Percentiles rank a stretch among this genome's conserved stretches.
These are phyloP conservation scores for Oscheius onirici DNA, from an alignment of 2,888 invertebrate species.

Conservation along the genomic window DNA sequence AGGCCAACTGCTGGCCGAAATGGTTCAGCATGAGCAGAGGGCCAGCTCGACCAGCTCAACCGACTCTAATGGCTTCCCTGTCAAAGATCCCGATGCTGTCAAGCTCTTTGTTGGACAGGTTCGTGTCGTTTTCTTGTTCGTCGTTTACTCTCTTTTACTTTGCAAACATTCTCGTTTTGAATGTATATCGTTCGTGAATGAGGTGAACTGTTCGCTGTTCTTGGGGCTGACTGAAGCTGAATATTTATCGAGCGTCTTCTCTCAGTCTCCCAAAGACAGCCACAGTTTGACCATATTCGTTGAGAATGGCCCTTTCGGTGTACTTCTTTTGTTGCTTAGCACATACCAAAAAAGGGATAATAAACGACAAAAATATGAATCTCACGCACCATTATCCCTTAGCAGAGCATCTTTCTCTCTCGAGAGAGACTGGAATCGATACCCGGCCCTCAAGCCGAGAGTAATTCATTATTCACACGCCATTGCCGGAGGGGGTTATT, in stretches of 20 bases:
- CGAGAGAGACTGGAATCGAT: constrained; percentile 1
- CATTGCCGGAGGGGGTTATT: too few relatives aligned
- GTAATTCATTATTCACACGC: constrained; percentile 19
- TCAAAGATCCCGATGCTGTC: constrained; percentile 77
- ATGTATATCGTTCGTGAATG: not conserved
- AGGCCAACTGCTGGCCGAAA: not conserved
- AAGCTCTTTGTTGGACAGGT: constrained; percentile 85
- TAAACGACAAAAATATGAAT: too few relatives aligned
- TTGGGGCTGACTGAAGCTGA: not conserved
- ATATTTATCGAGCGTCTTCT: not conserved
- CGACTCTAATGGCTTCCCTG: constrained; percentile 71
- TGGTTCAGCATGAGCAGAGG: constrained; percentile 29
- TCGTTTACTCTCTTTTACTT: not conserved
- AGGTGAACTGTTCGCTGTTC: not conserved
- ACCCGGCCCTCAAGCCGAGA: constrained; percentile 1
- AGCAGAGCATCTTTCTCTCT: too few relatives aligned
- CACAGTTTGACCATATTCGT: not conserved
- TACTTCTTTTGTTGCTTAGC: too few relatives aligned
- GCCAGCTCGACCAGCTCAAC: constrained; percentile 63
- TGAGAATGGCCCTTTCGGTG: too few relatives aligned
- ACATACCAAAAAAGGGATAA: too few relatives aligned
- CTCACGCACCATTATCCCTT: too few relatives aligned
- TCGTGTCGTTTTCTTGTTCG: not conserved
- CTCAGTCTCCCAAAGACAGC: not conserved
- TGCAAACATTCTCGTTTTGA: not conserved